Evolutionary conservation across 1,140 invertebrate species (phyloP), one percentile per base, ranked within the genome.

Genomic region (Hycleus phaleratus): DNA sequence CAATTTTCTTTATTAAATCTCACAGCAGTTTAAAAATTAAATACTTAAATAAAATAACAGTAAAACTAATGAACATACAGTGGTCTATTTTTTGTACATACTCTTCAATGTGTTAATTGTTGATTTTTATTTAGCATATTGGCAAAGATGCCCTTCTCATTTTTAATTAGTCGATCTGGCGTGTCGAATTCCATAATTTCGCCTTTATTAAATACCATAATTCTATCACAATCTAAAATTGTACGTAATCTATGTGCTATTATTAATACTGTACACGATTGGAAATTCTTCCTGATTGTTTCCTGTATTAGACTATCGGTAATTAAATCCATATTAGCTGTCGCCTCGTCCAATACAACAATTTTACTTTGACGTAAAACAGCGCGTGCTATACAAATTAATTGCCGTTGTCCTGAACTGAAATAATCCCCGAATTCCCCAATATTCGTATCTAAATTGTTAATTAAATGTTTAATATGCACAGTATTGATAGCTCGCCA

Each of bases 31-130:
- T 18, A 18, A 18, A 18, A 18, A 18, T 18, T 18, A 18, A 18
- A 18, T 18, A 18, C 18, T 18, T 18, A 18, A 18, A 18, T 18
- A 18, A 18, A 18, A 18, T 18, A 18, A 18, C 18, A 18, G 18
- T 18, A 18, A 18, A 18, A 18, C 18, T 18, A 18, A 18, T 18
- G 18, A 18, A 18, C 18, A 18, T 18, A 18, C 18, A 18, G 18
- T 18, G 18, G 18, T 18, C 18, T 18, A 1, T 5, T 38, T 40
- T 11, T 3, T 38, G 40, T 38, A n/a, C 11, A 32, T 82, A 0
- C 86, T 86, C 38, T 81, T 78, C 63, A 90, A 94, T 0, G 93
- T 91, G 56, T 94, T 78, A 50, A 98, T 93, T 0, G 93, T 96
- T 1, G 89, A 82, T 25, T 97, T 76, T 4, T 95, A 95, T 74